Evolutionary conservation across 2,888 invertebrate genomes (phyloP), one percentile per base, ranked within the genome.

Genomic region (Neuroscelio doddi): DNA sequence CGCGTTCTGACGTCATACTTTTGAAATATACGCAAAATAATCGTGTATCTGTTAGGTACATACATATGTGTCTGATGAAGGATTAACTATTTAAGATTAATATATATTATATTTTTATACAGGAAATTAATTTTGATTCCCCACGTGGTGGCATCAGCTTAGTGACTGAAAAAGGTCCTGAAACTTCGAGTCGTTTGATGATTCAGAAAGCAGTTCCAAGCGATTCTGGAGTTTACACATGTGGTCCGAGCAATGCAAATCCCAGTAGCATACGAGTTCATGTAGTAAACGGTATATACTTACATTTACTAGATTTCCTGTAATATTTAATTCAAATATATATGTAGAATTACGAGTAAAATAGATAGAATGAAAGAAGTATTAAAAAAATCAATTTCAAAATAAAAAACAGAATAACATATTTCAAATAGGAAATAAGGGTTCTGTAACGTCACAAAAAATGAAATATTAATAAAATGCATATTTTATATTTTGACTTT

Each of bases 211-310:
- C 85, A 27, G 80, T 84, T 17, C 76, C 81, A 16, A 76, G 78
- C 53, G 86, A 86, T 71, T 85, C 85, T 12, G 86, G 86, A 5
- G 79, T 83, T 50, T 86, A 87, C 74, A 85, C 85, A 15, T 86
- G 86, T 72, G 80, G 80, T 57, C 86, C 86, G 30, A 85, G 86
- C 72, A 86, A 86, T 75, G 86, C 86, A 45, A 91, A 93, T 78
- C 92, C 94, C 0, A 93, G 92, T 39, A 92, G 91, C 39, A 93
- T 94, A 45, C 90, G 92, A 68, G 94, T 95, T 55, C 94, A 94
- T 83, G 94, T 94, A 49, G 88, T 94, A 56, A 93, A 93, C 81
- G 94, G 94, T 94, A 82, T n/a, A n/a, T n/a, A n/a, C n/a, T n/a
- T n/a, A n/a, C n/a, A n/a, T n/a, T 88, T 34, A 49, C 26, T 29